phyloP scores from a whole-genome alignment of 2,797 vertebrate species.

The Pseudotriccus pelzelni region DNA sequence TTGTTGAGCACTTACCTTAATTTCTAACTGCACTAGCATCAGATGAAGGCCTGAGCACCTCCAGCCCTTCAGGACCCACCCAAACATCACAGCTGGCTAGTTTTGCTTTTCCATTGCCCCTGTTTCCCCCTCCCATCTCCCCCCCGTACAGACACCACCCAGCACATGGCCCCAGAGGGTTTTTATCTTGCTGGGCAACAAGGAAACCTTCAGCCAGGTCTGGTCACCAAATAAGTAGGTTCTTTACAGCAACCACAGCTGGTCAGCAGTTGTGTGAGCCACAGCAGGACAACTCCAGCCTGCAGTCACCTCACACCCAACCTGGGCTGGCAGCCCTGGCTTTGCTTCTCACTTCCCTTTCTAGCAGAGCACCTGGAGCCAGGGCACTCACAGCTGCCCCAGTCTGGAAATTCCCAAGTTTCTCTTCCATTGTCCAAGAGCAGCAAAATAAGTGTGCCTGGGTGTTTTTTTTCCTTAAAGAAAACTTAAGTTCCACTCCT shows the following conservation, averaged over 20 bases:
- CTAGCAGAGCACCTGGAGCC: not conserved
- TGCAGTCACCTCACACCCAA: accelerated
- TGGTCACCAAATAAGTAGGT: accelerated
- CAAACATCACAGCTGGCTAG: not conserved
- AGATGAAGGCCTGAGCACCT: not conserved
- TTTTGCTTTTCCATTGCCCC: too few species aligned
- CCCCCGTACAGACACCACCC: too few species aligned
- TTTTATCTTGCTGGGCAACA: not conserved
- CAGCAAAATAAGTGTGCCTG: not conserved
- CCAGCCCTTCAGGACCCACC: not conserved
- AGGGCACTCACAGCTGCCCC: accelerated
- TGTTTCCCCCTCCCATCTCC: accelerated
- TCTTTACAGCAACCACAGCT: accelerated
- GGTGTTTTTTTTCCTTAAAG: accelerated
- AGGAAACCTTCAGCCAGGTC: accelerated
- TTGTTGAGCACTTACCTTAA: not conserved
- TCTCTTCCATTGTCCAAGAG: not conserved
- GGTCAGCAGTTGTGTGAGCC: accelerated
- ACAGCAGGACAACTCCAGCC: too few species aligned
- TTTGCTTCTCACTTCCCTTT: accelerated
- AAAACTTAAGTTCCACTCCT: accelerated
- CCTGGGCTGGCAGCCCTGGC: accelerated
- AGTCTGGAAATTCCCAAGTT: accelerated
- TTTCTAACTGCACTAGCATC: accelerated
- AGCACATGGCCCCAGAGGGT: accelerated